Conservation (phyloP, 2,888 invertebrate genomes). For the Sarcophaga carnaria region DNA sequence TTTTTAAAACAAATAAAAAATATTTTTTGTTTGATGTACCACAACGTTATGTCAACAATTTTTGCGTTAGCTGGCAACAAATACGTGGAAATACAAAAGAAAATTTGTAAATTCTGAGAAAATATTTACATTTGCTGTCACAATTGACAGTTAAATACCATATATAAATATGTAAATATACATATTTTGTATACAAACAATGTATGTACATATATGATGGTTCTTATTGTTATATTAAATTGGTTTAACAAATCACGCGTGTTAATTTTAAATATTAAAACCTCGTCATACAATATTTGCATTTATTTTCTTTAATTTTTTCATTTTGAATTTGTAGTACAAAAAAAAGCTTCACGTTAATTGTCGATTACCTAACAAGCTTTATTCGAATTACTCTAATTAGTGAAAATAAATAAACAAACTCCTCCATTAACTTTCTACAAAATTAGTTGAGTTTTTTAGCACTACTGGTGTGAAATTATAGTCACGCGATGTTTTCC, state of each 20-base stretch:
- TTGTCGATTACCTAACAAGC: slow-evolving; percentile 10
- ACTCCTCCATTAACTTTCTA: slow-evolving; percentile 13
- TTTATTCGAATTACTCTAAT: background rate
- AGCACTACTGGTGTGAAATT: slow-evolving; percentile 21
- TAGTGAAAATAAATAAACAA: slow-evolving; percentile 20
- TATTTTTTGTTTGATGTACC: slow-evolving; percentile 44
- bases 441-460: slow-evolving; percentile 15
- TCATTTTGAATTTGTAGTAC: background rate
- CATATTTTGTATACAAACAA: too few relatives aligned
- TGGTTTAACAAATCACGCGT: background rate
- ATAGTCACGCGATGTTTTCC: slow-evolving; percentile 29
- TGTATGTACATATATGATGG: too few relatives aligned
- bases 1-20: slow-evolving; percentile 41
- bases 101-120: slow-evolving; percentile 6
- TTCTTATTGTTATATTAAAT: background rate
- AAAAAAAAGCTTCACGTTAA: background rate
- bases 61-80: background rate
- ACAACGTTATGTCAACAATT: slow-evolving; percentile 23
- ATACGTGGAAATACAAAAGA: background rate
- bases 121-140: slow-evolving; percentile 29
- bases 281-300: background rate
- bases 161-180: too few relatives aligned
- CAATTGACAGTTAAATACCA: background rate
- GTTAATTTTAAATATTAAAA: slow-evolving; percentile 28
- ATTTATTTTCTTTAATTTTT: background rate